Percentiles rank a stretch among this genome's conserved stretches.
Conservation (phyloP, 2,113 vertebrate genomes). For the Toxotes chatareus region DNA sequence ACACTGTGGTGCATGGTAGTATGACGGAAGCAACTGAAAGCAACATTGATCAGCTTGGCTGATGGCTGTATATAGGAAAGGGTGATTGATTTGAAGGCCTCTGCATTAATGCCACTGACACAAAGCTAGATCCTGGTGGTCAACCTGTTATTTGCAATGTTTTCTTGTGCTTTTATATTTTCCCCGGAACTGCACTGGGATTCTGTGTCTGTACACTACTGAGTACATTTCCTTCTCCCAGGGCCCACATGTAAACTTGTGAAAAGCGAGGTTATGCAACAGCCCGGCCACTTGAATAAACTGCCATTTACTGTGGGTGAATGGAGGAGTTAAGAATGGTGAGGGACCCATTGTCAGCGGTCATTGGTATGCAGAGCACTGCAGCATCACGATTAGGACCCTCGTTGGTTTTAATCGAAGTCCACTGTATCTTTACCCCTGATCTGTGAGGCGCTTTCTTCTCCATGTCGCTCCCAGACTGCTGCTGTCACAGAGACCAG, state of each 20-base stretch:
- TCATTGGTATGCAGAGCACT: conserved; percentile 72
- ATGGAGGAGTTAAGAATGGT: conserved; percentile 66
- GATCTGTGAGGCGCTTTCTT: conserved; percentile 45
- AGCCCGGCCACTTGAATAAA: conserved; percentile 68
- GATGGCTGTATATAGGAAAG: conserved; percentile 35
- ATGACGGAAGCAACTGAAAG: conserved; percentile 25
- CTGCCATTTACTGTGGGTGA: conserved; percentile 61
- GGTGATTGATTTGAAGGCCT: conserved; percentile 33
- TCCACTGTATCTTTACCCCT: conserved; percentile 34
- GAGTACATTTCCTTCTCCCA: conserved; percentile 55
- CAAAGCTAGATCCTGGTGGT: neutral
- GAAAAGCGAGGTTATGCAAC: conserved; percentile 78
- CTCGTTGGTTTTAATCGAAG: conserved; percentile 48
- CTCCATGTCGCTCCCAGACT: conserved; percentile 14
- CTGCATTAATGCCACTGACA: conserved; percentile 27
- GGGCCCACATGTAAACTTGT: conserved; percentile 55
- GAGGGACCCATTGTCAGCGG: conserved; percentile 62
- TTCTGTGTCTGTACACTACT: conserved; percentile 12
- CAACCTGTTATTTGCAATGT: conserved; percentile 1
- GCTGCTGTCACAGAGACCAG: conserved; percentile 6
- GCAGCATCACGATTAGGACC: conserved; percentile 34
- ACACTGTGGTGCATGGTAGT: neutral
- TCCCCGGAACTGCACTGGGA: conserved; percentile 3
- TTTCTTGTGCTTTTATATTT: conserved; percentile 12
- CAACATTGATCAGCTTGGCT: conserved; percentile 44